A percentile compares a stretch with the other conserved stretches of the same genome.
phyloP scores from a whole-genome alignment of 1,140 invertebrate species.

The Apis laboriosa region DNA sequence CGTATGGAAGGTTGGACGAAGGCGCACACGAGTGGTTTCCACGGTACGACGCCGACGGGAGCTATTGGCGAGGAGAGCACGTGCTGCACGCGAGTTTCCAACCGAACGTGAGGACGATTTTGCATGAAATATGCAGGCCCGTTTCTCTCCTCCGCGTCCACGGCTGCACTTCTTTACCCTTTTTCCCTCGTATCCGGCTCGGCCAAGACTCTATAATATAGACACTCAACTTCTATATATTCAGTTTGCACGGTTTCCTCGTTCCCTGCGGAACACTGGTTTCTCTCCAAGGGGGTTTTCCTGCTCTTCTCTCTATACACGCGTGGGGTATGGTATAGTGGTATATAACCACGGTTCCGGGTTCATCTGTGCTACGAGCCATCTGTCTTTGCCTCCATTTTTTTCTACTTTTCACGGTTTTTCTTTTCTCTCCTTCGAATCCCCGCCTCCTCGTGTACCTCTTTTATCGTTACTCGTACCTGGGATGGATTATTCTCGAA shows the following conservation, averaged over 20 bases:
- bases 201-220: neutral
- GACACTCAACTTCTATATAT: neutral
- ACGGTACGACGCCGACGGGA: conserved; percentile 46
- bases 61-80: conserved; percentile 44
- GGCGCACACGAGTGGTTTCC: conserved; percentile 43
- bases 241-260: neutral
- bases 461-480: neutral
- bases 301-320: neutral
- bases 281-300: neutral
- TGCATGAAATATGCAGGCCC: conserved; percentile 60
- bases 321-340: too few species aligned
- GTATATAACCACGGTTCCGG: too few species aligned
- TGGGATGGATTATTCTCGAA: neutral
- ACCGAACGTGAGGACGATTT: conserved; percentile 54
- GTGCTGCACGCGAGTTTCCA: conserved; percentile 39
- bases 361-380: neutral
- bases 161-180: conserved; percentile 5
- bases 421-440: conserved; percentile 34
- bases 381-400: neutral
- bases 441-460: neutral
- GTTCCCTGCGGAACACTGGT: neutral
- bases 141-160: conserved; percentile 26
- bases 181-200: neutral
- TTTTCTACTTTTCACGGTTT: neutral
- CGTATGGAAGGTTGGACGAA: neutral